A percentile compares a stretch with the other conserved stretches of the same genome.
phyloP scores from a whole-genome alignment of 2,888 invertebrate genomes.

The Eristalis intricaria region DNA sequence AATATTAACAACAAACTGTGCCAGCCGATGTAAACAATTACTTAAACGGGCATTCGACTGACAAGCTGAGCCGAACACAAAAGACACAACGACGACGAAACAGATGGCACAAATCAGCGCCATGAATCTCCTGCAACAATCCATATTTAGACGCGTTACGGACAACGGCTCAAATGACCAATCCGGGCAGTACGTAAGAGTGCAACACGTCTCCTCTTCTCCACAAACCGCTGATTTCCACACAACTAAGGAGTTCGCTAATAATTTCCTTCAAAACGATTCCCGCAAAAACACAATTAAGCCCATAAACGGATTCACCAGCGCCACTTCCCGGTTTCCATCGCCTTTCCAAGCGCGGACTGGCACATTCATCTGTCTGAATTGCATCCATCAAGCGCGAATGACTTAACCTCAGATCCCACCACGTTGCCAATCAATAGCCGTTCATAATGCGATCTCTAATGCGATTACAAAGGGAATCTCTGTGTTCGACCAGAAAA shows the following conservation, averaged over 20 bases:
- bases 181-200: background rate
- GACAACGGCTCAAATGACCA: background rate
- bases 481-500: slow-evolving; percentile 40
- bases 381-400: slow-evolving; percentile 28
- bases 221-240: background rate
- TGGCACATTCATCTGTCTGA: slow-evolving; percentile 25
- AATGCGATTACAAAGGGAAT: slow-evolving; percentile 32
- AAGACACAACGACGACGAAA: background rate
- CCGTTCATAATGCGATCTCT: slow-evolving; percentile 38
- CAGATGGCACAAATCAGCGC: background rate
- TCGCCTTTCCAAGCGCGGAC: slow-evolving; percentile 1
- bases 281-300: slow-evolving; percentile 48
- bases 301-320: slow-evolving; percentile 40
- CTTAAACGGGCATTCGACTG: too few relatives aligned
- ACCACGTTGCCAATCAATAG: slow-evolving; percentile 41
- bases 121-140: background rate
- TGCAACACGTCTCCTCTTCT: background rate
- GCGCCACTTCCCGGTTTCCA: slow-evolving; percentile 51
- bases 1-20: too few relatives aligned
- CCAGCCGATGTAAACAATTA: too few relatives aligned
- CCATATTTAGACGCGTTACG: background rate
- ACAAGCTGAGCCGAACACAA: too few relatives aligned
- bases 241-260: slow-evolving; percentile 16
- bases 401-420: slow-evolving; percentile 7
- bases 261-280: slow-evolving; percentile 40